A percentile compares a stretch with the other conserved stretches of the same genome.
Evolutionary conservation across 2,797 vertebrate genomes (phyloP).

Genomic region (Brotula barbata): DNA sequence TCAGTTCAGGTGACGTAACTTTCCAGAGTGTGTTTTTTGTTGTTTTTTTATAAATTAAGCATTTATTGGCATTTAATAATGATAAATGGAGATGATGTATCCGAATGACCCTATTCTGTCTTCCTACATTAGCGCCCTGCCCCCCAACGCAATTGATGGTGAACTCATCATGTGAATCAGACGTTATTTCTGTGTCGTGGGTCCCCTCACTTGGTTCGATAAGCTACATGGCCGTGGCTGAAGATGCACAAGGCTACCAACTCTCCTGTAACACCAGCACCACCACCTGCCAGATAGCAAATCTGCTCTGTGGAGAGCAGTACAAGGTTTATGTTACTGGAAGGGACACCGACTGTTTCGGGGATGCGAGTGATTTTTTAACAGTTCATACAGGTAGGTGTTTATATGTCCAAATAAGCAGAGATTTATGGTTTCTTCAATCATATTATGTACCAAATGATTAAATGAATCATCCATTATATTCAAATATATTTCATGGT

Average conservation of each 20-base stretch:
- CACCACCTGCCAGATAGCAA: conserved; percentile 66
- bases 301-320: conserved; percentile 72
- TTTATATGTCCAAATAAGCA: too few species aligned
- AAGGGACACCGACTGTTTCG: conserved; percentile 63
- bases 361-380: conserved; percentile 64
- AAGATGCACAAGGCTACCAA: conserved; percentile 39
- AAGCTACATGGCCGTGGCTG: conserved; percentile 71
- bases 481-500: too few species aligned
- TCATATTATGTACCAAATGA: too few species aligned
- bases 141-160: conserved; percentile 68
- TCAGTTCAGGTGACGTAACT: conserved; percentile 70
- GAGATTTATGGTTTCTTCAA: background rate
- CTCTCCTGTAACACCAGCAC: conserved; percentile 69
- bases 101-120: background rate
- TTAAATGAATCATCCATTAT: too few species aligned
- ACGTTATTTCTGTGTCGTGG: conserved; percentile 73
- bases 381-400: conserved; percentile 67
- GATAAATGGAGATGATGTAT: too few species aligned
- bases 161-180: conserved; percentile 64
- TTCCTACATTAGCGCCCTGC: conserved; percentile 72
- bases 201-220: conserved; percentile 67
- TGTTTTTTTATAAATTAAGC: too few species aligned
- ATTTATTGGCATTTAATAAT: too few species aligned
- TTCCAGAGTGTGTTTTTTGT: background rate
- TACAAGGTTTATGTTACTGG: conserved; percentile 74